These are phyloP conservation scores for Marmota flaviventris DNA, from an alignment of 2,113 vertebrate genomes.

Conservation along the genomic window DNA sequence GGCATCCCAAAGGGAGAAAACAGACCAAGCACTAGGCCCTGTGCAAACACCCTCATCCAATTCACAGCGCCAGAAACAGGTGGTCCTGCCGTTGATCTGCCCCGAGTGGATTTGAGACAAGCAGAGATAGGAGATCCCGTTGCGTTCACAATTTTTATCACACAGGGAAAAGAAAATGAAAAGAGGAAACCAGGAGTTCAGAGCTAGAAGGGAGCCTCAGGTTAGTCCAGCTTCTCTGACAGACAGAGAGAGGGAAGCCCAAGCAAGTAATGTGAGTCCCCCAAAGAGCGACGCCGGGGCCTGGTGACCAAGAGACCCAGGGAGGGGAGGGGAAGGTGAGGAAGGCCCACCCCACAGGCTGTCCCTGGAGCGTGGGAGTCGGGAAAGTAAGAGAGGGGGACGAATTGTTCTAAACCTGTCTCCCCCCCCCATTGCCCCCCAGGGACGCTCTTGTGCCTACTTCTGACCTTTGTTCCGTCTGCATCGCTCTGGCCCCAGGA, in stretches of 20 bases:
- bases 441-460: no score
- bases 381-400: no score
- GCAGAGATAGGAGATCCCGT: background rate
- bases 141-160: constrained; percentile 27
- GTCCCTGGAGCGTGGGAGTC: background rate
- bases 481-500: background rate
- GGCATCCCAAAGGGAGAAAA: constrained; percentile 53
- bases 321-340: no score
- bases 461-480: background rate
- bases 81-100: background rate
- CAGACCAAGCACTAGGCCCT: background rate
- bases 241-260: background rate
- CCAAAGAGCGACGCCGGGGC: background rate
- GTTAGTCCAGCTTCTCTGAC: background rate
- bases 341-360: no score
- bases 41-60: constrained; percentile 37
- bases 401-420: background rate
- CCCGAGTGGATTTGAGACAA: background rate
- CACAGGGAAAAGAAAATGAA: background rate
- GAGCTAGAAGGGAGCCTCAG: background rate
- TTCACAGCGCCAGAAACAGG: background rate
- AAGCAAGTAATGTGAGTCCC: background rate
- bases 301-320: background rate
- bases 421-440: background rate
- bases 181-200: background rate